These are phyloP conservation scores for Erpobdella octoculata DNA, from an alignment of 2,888 invertebrate species.

Conservation along the genomic window DNA sequence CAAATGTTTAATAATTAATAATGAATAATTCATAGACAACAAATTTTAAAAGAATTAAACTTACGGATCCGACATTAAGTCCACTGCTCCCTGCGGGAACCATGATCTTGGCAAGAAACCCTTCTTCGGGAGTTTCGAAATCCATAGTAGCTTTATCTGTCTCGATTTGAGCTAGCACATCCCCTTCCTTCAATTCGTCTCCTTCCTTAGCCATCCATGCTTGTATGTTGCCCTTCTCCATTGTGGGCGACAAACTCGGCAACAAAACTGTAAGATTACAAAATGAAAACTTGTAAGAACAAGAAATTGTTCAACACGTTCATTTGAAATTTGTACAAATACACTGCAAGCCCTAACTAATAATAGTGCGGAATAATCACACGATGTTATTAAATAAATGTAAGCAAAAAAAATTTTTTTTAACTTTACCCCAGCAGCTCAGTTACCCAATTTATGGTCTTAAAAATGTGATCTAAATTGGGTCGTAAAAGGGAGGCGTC, in stretches of 20 bases:
- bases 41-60: neutral
- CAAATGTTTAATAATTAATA: neutral
- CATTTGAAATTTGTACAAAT: too few species aligned
- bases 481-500: too few species aligned
- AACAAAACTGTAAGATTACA: slow-evolving; percentile 55
- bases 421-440: too few species aligned
- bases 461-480: too few species aligned
- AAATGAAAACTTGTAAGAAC: too few species aligned
- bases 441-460: too few species aligned
- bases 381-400: too few species aligned
- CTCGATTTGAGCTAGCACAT: slow-evolving; percentile 94
- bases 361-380: too few species aligned
- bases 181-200: slow-evolving; percentile 88
- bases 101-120: slow-evolving; percentile 86
- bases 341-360: too few species aligned
- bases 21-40: neutral
- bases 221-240: slow-evolving; percentile 85
- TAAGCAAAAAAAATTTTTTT: too few species aligned
- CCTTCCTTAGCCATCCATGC: slow-evolving; percentile 69
- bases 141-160: slow-evolving; percentile 99
- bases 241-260: slow-evolving; percentile 88
- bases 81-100: slow-evolving; percentile 82
- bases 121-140: slow-evolving; percentile 97
- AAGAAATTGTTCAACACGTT: too few species aligned
- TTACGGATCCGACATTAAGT: slow-evolving; percentile 78